Percentiles rank a stretch among this genome's conserved stretches.
These are phyloP conservation scores for Theonella swinhoei DNA, from an alignment of 37 sponge, comb jelly and placozoan genomes.

Conservation along the genomic window DNA sequence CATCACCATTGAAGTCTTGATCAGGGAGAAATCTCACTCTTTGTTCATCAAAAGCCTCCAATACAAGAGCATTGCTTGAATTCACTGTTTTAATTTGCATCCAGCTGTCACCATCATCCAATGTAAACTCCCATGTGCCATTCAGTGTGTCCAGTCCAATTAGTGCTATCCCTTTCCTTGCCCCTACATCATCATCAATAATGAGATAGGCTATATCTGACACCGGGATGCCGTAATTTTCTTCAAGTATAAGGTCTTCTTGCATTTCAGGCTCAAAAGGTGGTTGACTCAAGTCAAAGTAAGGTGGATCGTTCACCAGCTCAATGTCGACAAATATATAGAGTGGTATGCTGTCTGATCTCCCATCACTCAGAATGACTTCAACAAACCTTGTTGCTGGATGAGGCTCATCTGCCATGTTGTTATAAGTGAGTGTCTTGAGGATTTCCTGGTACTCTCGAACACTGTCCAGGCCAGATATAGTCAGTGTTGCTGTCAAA, in stretches of 20 bases:
- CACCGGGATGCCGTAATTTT: conserved; percentile 54
- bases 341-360: conserved; percentile 39
- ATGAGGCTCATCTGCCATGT: conserved; percentile 86
- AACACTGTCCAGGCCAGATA: conserved; percentile 68
- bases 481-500: conserved; percentile 37
- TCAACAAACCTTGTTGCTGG: conserved; percentile 37
- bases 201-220: conserved; percentile 51
- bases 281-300: conserved; percentile 33
- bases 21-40: conserved; percentile 72
- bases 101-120: conserved; percentile 40
- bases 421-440: conserved; percentile 75
- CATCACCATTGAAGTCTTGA: conserved; percentile 48
- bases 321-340: conserved; percentile 49
- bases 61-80: conserved; percentile 45
- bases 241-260: conserved; percentile 55
- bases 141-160: conserved; percentile 38
- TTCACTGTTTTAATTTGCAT: background rate
- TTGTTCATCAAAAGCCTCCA: conserved; percentile 2
- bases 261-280: conserved; percentile 48
- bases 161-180: conserved; percentile 69
- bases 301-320: conserved; percentile 92
- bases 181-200: conserved; percentile 68
- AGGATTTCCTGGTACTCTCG: conserved; percentile 67
- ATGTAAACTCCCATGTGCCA: conserved; percentile 69
- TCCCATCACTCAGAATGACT: conserved; percentile 72